phyloP scores from a whole-genome alignment of 2,797 vertebrate species.

The Chelon labrosus region DNA sequence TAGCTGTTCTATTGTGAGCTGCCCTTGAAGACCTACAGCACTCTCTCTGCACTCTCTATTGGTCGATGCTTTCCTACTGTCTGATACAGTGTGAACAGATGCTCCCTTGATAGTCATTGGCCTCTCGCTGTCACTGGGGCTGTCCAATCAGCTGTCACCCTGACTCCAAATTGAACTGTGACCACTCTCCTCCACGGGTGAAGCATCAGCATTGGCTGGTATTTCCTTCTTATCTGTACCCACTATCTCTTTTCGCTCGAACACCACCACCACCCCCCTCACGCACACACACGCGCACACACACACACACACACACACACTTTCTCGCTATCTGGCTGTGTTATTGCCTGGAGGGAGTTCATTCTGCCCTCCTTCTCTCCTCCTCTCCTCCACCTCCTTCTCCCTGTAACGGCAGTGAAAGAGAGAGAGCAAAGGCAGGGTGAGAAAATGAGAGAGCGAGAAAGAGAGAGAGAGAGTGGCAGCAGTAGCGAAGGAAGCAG shows the following conservation, averaged over 20 bases:
- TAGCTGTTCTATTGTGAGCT: slow-evolving; percentile 78
- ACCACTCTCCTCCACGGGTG: slow-evolving; percentile 79
- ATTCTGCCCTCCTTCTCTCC: slow-evolving; percentile 76
- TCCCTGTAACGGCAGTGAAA: slow-evolving; percentile 79
- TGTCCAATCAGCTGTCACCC: slow-evolving; percentile 93
- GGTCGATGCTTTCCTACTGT: slow-evolving; percentile 62
- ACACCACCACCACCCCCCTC: slow-evolving; percentile 25
- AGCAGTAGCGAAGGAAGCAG: slow-evolving; percentile 74
- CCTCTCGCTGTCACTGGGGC: slow-evolving; percentile 89
- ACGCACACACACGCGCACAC: slow-evolving; percentile 27
- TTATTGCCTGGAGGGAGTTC: slow-evolving; percentile 84
- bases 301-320: slow-evolving; percentile 44
- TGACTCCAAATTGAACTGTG: slow-evolving; percentile 88
- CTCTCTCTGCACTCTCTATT: slow-evolving; percentile 55
- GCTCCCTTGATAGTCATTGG: slow-evolving; percentile 88
- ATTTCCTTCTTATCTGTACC: slow-evolving; percentile 64
- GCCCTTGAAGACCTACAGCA: slow-evolving; percentile 73
- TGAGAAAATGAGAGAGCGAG: slow-evolving; percentile 58
- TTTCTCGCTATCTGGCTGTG: slow-evolving; percentile 76
- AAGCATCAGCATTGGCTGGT: slow-evolving; percentile 85
- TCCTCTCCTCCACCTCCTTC: slow-evolving; percentile 77
- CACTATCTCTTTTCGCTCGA: slow-evolving; percentile 54
- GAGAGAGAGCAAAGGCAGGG: slow-evolving; percentile 68
- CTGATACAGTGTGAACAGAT: slow-evolving; percentile 85
- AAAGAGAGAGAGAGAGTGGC: slow-evolving; percentile 62